Evolutionary conservation across 2,888 invertebrate genomes (phyloP).

Genomic region (Drosophila paramelanica): DNA sequence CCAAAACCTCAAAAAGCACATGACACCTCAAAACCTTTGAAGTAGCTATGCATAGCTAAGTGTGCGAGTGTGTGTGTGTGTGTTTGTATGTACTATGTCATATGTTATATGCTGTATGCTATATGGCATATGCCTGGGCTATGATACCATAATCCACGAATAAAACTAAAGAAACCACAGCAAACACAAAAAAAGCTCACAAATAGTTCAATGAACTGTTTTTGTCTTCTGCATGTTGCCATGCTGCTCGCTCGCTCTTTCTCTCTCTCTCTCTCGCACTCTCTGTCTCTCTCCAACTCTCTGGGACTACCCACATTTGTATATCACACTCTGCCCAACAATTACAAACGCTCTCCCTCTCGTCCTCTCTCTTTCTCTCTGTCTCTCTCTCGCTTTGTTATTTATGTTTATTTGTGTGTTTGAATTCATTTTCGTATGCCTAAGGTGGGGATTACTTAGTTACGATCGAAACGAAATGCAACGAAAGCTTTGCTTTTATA

Average conservation of each 20-base stretch:
- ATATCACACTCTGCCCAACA: conserved; percentile 33
- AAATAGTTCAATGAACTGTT: conserved; percentile 82
- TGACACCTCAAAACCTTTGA: conserved; percentile 65
- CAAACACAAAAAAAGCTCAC: conserved; percentile 76
- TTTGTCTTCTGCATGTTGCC: conserved; percentile 73
- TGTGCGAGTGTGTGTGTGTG: conserved; percentile 7
- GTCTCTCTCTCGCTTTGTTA: conserved; percentile 27
- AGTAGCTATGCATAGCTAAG: conserved; percentile 54
- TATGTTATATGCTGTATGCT: conserved; percentile 50
- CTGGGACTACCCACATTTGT: conserved; percentile 20
- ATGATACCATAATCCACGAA: conserved; percentile 82
- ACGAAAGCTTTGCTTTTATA: conserved; percentile 42
- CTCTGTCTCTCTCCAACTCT: conserved; percentile 28
- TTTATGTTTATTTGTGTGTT: conserved; percentile 70
- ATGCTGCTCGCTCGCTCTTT: conserved; percentile 57
- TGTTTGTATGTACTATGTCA: conserved; percentile 32
- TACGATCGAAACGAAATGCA: conserved; percentile 48
- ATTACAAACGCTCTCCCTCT: conserved; percentile 13
- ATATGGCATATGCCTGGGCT: conserved; percentile 51
- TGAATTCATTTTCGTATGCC: conserved; percentile 63
- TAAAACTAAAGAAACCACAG: conserved; percentile 79
- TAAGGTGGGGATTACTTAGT: conserved; percentile 48
- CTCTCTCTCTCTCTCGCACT: conserved; percentile 20
- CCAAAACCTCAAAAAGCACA: conserved; percentile 58
- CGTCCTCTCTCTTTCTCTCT: conserved; percentile 22